Evolutionary conservation across 2,113 vertebrate genomes (phyloP).

Genomic region (Silurus asotus): DNA sequence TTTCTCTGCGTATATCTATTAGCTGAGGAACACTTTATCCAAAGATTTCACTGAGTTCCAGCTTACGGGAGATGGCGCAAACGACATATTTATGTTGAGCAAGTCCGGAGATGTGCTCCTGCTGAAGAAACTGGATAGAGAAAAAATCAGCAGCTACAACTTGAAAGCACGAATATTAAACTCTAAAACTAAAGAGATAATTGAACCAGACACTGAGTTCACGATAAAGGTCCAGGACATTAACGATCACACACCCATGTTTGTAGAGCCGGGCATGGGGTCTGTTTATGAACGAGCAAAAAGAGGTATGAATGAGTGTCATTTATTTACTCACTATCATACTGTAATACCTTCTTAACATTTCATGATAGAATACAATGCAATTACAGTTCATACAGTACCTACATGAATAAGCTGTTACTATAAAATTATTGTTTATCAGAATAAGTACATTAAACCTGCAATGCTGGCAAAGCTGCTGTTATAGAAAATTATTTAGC

Average conservation of each 20-base stretch:
- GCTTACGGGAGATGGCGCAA: conserved; percentile 80
- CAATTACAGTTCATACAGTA: background rate
- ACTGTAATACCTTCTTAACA: background rate
- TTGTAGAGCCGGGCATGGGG: conserved; percentile 74
- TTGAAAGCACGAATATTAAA: conserved; percentile 79
- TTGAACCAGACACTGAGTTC: conserved; percentile 80
- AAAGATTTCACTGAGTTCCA: conserved; percentile 68
- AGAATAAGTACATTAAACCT: background rate
- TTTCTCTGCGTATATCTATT: conserved; percentile 7
- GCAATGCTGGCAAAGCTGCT: background rate
- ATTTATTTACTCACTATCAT: background rate
- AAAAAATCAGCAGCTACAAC: conserved; percentile 77
- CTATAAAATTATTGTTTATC: background rate
- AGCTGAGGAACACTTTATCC: conserved; percentile 80
- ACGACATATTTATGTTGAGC: conserved; percentile 81
- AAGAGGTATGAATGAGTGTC: conserved; percentile 65
- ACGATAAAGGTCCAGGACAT: conserved; percentile 83
- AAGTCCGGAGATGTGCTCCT: conserved; percentile 78
- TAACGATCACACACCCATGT: conserved; percentile 88
- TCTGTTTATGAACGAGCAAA: conserved; percentile 84
- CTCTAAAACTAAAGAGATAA: conserved; percentile 55
- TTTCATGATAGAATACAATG: background rate
- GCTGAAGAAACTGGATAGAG: conserved; percentile 81
- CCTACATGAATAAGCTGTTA: background rate
- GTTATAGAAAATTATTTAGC: background rate